Evolutionary conservation across 1,140 invertebrate species (phyloP), one percentile per base, ranked within the genome.

Genomic region (Lamellibrachia luymesi): DNA sequence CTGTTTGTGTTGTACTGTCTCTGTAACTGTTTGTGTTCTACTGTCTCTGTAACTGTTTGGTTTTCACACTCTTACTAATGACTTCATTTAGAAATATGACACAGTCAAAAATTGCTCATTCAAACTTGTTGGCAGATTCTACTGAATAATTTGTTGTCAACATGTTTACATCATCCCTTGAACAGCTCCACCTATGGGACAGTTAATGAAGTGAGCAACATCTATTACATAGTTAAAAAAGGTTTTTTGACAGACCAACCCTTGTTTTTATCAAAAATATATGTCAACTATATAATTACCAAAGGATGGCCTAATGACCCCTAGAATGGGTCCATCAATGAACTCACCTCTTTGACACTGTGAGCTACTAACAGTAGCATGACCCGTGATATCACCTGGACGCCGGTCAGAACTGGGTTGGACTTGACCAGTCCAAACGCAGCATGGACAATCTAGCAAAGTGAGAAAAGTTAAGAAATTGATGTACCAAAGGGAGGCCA

Each of bases 381-480:
- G 22, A 99, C 97, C 92, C 99, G 97, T 38, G 98, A 99, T 50
- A 98, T 97, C 51, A 99, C 98, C 97, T 99, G 98, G 95, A 98
- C 97, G 7, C 97, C 96, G 2, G 98, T 99, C 10, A 99, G 97
- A 4, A 98, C 94, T 2, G 98, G 97, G 95, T 97, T 98, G 0
- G 98, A 99, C 93, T 97, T 97, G 0, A 99, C 98, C 50, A 99
- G 95, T 8, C 98, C 97, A 50, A 97, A 95, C 0, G 97, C 96
- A 52, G 98, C 97, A 96, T 99, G 98, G 0, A 99, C 91, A 93
- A 99, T 97, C 98, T 98, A 95, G 91, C 96, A 96, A 22, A 10
- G 64, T 80, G 89, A 89, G n/a, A 49, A 91, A 91, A 91, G 25
- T 80, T 80, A 10, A 80, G 64, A 80, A 80, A 80, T 38, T 80